A percentile compares a stretch with the other conserved stretches of the same genome.
Evolutionary conservation across 2,113 vertebrate genomes (phyloP).

Genomic region (Piaya cayana): DNA sequence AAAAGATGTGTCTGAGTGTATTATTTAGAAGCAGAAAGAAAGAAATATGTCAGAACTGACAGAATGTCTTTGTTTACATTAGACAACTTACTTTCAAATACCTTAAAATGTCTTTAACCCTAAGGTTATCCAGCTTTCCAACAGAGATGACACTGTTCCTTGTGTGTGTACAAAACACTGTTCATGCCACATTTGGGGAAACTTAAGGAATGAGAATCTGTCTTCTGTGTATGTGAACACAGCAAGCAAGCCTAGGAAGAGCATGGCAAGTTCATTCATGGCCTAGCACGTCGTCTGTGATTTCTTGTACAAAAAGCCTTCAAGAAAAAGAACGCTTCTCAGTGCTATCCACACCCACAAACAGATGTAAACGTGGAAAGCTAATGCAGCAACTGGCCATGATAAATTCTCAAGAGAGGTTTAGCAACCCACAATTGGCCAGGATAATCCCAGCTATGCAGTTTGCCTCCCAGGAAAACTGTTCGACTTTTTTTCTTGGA

Average conservation of each 20-base stretch:
- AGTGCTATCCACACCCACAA: constrained; percentile 31
- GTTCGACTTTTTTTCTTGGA: constrained; percentile 24
- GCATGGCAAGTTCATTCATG: background rate
- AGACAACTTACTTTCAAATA: background rate
- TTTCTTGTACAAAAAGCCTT: background rate
- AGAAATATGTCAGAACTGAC: background rate
- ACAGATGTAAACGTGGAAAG: constrained; percentile 28
- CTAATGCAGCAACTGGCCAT: background rate
- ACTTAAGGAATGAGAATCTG: background rate
- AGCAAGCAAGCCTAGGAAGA: rapidly evolving
- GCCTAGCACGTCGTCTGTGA: background rate
- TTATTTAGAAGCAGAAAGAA: background rate
- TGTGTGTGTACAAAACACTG: rapidly evolving
- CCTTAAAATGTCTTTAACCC: background rate
- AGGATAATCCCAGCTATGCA: background rate
- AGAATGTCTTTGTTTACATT: background rate
- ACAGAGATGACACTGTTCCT: background rate
- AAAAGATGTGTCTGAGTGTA: background rate
- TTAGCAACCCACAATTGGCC: constrained; percentile 15
- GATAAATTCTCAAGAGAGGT: background rate
- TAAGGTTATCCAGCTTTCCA: background rate
- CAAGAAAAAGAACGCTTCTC: background rate
- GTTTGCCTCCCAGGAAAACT: background rate
- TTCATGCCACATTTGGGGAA: background rate
- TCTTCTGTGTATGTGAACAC: rapidly evolving